Evolutionary conservation across 2,113 vertebrate genomes (phyloP), one percentile per base, ranked within the genome.

Genomic region (human): DNA sequence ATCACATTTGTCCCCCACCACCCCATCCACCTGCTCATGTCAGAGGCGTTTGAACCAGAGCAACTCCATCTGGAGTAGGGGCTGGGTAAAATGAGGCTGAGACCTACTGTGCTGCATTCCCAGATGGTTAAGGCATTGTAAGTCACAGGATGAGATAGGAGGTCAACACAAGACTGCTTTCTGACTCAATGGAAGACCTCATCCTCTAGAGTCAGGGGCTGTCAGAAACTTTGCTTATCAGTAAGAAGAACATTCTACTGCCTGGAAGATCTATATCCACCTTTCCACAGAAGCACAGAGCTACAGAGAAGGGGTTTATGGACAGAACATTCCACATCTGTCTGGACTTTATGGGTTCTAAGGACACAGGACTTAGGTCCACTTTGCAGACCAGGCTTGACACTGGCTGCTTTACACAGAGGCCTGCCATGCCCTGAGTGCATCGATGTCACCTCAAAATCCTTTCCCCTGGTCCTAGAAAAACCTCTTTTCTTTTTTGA

Each of bases 351-450:
- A 25, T 43, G 18, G 20, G 64, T 76, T 43, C 43, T 32, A 30
- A 27, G 70, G 70, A 94, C 14, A 40, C 20, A 35, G 52, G 25
- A 2, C 43, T 9, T 0, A 6, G 55, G 61, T 50, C 10, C 25
- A 35, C 43, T 40, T 73, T 82, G 52, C 25, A 66, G 20, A 8
- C 18, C n/a, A 55, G 30, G 25, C 20, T 38, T 13, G 20, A 27
- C 20, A 23, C 16, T 38, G 68, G 16, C 20, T 64, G 5, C 1
- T 43, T 73, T 40, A 43, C 30, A 43, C 0, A 0, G 2, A 75
- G 22, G 27, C 23, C 43, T 6, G 10, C 27, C 30, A 52, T 43
- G 38, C 6, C 22, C 48, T 30, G 5, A 43, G 9, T 35, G n/a
- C 23, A 57, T 52, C 59, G 52, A 64, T 35, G 8, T 4, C 0